Base-by-base conservation (phyloP, 2,113 vertebrate species). In the Rhadina sibilatrix region DNA sequence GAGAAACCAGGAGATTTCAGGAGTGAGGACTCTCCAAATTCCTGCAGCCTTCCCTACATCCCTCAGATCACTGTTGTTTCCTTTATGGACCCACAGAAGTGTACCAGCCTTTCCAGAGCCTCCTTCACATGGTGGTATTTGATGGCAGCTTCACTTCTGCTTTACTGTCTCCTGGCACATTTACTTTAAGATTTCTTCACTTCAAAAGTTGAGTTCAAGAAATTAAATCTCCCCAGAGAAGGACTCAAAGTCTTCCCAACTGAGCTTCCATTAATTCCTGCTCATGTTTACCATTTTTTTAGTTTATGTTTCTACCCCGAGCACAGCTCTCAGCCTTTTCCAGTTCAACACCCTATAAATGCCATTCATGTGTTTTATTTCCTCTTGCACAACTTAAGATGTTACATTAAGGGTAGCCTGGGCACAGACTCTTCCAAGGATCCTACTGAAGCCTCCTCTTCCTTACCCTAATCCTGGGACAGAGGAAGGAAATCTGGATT, bases 1-100 rank as follows among this genome's bases (percentile, higher is more conserved):
- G n/a, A 57, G 15, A 61, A 77, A 56, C 9, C 21, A 47, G 16
- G 18, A 59, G 20, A 37, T 37, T 11, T 15, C 35, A 77, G 28
- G 11, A 70, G 31, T 4, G 1, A 85, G 49, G 16, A 18, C 12
- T 44, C 56, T 12, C 31, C 0, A 0, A n/a, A 46, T 17, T 24
- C 38, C 56, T 68, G 56, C 56, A 93, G 77, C 74, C 59, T 75
- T 64, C 37, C 12, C 44, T 44, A 4, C 24, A 60, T 52, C 52
- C 30, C 35, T 83, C 70, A 38, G 28, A 28, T 14, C 46, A n/a
- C 20, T 11, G 37, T 22, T 46, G 14, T 16, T 59, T 75, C 72
- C 78, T 65, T 80, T 54, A 11, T 0, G 59, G 46, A 35, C 20
- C 22, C 68, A 44, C 15, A n/a, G 60, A 46, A 56, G 28, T n/a